A percentile compares a stretch with the other conserved stretches of the same genome.
These are phyloP conservation scores for Pinna nobilis DNA, from an alignment of 1,140 invertebrate species.

Conservation along the genomic window DNA sequence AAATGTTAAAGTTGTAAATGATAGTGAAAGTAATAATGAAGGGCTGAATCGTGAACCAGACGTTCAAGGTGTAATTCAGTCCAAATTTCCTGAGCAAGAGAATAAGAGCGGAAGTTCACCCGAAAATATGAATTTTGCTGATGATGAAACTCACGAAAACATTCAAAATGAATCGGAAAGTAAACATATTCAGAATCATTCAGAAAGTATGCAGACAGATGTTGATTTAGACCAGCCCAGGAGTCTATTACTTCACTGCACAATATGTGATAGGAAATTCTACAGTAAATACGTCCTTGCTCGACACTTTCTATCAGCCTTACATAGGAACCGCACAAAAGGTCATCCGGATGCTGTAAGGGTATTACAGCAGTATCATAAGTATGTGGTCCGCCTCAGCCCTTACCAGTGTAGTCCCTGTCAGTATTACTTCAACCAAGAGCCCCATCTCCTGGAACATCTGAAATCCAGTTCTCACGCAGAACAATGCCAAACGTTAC, in stretches of 20 bases:
- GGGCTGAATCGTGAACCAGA: neutral
- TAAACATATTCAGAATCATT: neutral
- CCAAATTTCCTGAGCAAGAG: no score
- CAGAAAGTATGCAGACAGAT: neutral
- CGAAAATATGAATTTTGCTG: neutral
- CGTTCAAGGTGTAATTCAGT: no score
- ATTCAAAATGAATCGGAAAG: neutral
- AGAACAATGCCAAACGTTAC: slow-evolving; percentile 74
- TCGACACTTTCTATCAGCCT: slow-evolving; percentile 64
- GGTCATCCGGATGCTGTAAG: slow-evolving; percentile 77
- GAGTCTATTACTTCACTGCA: slow-evolving; percentile 64
- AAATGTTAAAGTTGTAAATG: slow-evolving; percentile 15
- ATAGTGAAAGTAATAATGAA: neutral
- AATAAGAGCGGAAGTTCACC: no score
- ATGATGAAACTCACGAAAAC: neutral
- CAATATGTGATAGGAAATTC: slow-evolving; percentile 67
- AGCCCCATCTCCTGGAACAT: slow-evolving; percentile 83
- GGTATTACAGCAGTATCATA: slow-evolving; percentile 85
- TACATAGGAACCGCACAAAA: slow-evolving; percentile 62
- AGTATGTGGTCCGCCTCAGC: slow-evolving; percentile 84
- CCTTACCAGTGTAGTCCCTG: slow-evolving; percentile 90
- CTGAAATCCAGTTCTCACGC: slow-evolving; percentile 82
- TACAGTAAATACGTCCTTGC: slow-evolving; percentile 63
- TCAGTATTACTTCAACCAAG: slow-evolving; percentile 88
- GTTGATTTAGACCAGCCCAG: neutral